phyloP scores from a whole-genome alignment of 1,140 invertebrate genomes.

The Drosophila melanogaster region DNA sequence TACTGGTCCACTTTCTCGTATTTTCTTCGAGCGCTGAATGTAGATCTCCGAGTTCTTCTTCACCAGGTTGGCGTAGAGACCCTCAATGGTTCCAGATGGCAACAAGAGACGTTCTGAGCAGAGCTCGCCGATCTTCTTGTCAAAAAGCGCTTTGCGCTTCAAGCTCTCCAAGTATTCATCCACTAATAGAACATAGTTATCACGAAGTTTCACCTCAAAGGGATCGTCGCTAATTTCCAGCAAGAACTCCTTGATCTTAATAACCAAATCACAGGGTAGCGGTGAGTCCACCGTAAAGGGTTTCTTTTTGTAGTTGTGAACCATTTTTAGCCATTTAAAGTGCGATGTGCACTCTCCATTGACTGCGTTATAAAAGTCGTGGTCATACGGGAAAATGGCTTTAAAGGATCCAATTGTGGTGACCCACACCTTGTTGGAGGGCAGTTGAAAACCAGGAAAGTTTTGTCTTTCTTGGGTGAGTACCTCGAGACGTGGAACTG shows the following conservation, averaged over 20 bases:
- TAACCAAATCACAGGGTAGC: constrained; percentile 93
- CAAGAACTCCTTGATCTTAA: constrained; percentile 93
- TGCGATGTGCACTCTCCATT: constrained; percentile 94
- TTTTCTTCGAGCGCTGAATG: constrained; percentile 94
- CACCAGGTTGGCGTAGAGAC: constrained; percentile 93
- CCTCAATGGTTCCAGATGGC: constrained; percentile 92
- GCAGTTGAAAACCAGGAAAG: constrained; percentile 89
- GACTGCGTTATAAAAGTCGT: constrained; percentile 96
- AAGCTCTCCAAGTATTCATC: constrained; percentile 98
- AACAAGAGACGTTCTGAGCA: constrained; percentile 92
- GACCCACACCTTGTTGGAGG: constrained; percentile 90
- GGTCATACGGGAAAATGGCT: constrained; percentile 95
- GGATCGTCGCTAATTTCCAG: constrained; percentile 98
- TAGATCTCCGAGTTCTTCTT: constrained; percentile 98
- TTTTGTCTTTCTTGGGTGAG: constrained; percentile 89
- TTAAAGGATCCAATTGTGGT: constrained; percentile 89
- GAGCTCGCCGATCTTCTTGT: constrained; percentile 90
- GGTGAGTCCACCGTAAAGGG: constrained; percentile 88
- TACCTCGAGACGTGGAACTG: constrained; percentile 86
- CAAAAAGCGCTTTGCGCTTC: constrained; percentile 95
- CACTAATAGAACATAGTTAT: constrained; percentile 97
- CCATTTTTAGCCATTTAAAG: constrained; percentile 96
- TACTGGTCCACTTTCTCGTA: constrained; percentile 89
- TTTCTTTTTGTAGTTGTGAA: constrained; percentile 90
- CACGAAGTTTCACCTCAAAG: constrained; percentile 97